Evolutionary conservation across 2,113 vertebrate species (phyloP).

Genomic region (Myanophis thanlyinensis): DNA sequence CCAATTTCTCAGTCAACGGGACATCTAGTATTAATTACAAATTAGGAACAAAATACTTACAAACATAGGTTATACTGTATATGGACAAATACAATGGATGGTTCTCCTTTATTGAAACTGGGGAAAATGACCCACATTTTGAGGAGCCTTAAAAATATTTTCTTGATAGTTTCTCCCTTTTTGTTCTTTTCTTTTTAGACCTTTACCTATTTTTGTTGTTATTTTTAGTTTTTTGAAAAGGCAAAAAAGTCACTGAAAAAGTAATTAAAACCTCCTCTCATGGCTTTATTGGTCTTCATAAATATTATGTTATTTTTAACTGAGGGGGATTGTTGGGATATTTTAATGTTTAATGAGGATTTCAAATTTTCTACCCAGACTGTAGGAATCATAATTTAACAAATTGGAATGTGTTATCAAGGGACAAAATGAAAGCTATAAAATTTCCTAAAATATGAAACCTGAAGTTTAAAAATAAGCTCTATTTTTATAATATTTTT

Average conservation of each 20-base stretch:
- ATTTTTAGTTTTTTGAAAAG: background rate
- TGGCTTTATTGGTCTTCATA: slow-evolving; percentile 52
- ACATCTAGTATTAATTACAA: background rate
- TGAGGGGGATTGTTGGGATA: slow-evolving; percentile 46
- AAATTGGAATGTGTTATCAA: slow-evolving; percentile 19
- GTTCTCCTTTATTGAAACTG: background rate
- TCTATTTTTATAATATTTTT: background rate
- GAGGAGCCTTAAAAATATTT: background rate
- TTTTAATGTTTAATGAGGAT: slow-evolving; percentile 45
- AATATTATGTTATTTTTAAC: slow-evolving; percentile 65
- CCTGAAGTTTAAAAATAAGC: background rate
- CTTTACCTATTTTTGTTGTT: background rate
- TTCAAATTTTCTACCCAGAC: slow-evolving; percentile 33
- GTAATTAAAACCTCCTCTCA: slow-evolving; percentile 44
- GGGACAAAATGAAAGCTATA: slow-evolving; percentile 28
- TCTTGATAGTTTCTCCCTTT: background rate
- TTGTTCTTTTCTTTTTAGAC: background rate
- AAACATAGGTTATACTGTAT: background rate
- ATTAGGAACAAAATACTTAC: background rate
- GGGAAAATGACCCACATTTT: background rate
- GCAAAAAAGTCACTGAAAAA: background rate
- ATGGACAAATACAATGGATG: background rate
- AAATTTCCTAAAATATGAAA: background rate
- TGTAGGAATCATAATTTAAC: slow-evolving; percentile 47
- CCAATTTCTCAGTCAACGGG: background rate